Evolutionary conservation across 2,797 vertebrate species (phyloP), one percentile per base, ranked within the genome.

Genomic region (Lithobates sylvaticus): DNA sequence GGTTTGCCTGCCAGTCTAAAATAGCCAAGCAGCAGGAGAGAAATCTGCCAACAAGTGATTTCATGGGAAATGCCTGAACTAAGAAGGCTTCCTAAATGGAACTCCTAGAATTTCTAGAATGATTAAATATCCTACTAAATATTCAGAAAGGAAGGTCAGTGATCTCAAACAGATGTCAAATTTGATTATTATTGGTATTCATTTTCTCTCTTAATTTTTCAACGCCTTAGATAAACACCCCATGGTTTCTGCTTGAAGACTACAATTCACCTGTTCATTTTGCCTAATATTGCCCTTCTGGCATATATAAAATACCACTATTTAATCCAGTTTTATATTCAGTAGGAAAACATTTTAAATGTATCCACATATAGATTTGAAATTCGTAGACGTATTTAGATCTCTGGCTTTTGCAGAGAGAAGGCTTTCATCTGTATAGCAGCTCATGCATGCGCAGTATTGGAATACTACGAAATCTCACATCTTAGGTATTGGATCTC

Each of bases 21-120:
- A 13, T 18, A 64, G 23, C 54, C 13, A 32, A 23, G 29, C 26
- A 34, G 32, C n/a, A 84, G 42, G 16, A 50, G 26, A 29, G 73
- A 13, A 72, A 81, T 65, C 68, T 85, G 78, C 77, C 54, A 69
- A 4, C 67, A 84, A 90, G 79, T 91, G 90, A 90, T 88, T 89
- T 15, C 26, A 78, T 87, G 81, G 76, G 82, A 78, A 88, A 86
- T 85, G 80, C 70, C 9, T 34, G 27, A 74, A 58, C 81, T 4
- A 2, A 54, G 54, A 70, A 50, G 69, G 64, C 83, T 90, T 89
- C 69, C 85, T 88, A 73, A 47, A 2, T 39, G 34, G 6, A 2
- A 29, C 71, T 77, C 29, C 77, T 29, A n/a, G 1, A 69, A 76
- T 64, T 71, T 86, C 78, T 64, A 83, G 76, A 26, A 65, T 86